Evolutionary conservation across 2,113 vertebrate genomes (phyloP), one percentile per base, ranked within the genome.

Genomic region (Aplodontia rufa): DNA sequence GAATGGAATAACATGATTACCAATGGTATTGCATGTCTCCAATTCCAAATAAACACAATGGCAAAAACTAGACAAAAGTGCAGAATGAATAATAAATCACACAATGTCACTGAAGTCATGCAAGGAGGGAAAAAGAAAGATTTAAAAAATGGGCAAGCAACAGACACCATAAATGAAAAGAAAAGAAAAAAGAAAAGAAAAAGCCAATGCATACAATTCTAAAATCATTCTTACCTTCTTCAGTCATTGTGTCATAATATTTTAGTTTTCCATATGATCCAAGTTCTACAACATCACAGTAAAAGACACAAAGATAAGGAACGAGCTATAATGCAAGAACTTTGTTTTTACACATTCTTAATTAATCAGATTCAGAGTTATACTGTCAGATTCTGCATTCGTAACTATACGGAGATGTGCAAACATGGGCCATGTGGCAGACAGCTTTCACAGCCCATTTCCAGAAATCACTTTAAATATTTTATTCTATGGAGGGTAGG

Each of bases 221-320:
- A 98, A 99, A 99, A 98, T 98, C 98, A 99, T 98, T 99, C 99
- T 99, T 99, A 99, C 99, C 99, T 99, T 99, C 99, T 99, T 99
- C 99, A 98, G 99, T 99, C 99, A 99, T 99, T 99, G 99, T 99
- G 99, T 99, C 99, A 99, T 99, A 99, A 99, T 99, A 99, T 99
- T 99, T 99, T 99, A 99, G 99, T 98, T 99, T 99, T 99, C 99
- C 99, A 99, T 99, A 99, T 99, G 99, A 99, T 99, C 99, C 99
- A 99, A 99, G 99, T 98, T 99, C 99, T 99, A 99, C 98, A 99
- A 99, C 98, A 99, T 99, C 98, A 99, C 98, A 99, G 99, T 99
- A 99, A 99, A 99, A 99, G 99, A 99, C 98, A 99, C 98, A 99
- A 98, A 98, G 98, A 99, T 99, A 99, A 99, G 99, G 99, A 99